A percentile compares a stretch with the other conserved stretches of the same genome.
Evolutionary conservation across 2,113 vertebrate species (phyloP).

Genomic region (Antidorcas marsupialis): DNA sequence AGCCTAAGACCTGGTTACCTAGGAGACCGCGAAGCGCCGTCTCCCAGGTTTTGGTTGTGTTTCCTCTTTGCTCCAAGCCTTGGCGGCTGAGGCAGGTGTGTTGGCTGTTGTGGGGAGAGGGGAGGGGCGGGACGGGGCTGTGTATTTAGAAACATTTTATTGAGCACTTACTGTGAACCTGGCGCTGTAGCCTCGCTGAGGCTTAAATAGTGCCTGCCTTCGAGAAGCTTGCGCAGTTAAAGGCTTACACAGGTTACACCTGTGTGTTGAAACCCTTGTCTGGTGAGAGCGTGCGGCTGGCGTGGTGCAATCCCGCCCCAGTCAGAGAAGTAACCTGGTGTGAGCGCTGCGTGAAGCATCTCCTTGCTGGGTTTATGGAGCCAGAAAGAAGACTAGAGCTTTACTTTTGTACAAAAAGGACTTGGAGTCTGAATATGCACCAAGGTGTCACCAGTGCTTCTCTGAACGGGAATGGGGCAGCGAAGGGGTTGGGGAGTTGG

Average conservation of each 20-base stretch:
- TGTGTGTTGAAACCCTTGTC: not conserved
- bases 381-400: not conserved
- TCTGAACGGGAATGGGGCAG: not conserved
- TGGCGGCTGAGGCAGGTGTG: not conserved
- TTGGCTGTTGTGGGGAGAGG: rapidly evolving
- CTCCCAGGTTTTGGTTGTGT: not conserved
- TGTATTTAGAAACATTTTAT: not conserved
- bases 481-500: not conserved
- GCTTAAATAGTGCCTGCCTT: not conserved
- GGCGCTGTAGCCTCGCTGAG: not conserved
- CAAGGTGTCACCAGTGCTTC: not conserved
- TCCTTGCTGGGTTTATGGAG: not conserved
- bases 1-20: conserved; percentile 41
- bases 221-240: not conserved
- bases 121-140: not conserved
- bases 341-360: not conserved
- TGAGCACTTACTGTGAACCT: not conserved
- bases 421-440: not conserved
- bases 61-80: not conserved
- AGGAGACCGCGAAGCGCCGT: conserved; percentile 19
- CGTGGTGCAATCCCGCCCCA: not conserved
- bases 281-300: not conserved
- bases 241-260: not conserved
- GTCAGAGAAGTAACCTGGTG: not conserved
- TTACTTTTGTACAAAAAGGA: not conserved